These are phyloP conservation scores for Genyomyrus donnyi DNA, from an alignment of 2,113 vertebrate species.

Conservation along the genomic window DNA sequence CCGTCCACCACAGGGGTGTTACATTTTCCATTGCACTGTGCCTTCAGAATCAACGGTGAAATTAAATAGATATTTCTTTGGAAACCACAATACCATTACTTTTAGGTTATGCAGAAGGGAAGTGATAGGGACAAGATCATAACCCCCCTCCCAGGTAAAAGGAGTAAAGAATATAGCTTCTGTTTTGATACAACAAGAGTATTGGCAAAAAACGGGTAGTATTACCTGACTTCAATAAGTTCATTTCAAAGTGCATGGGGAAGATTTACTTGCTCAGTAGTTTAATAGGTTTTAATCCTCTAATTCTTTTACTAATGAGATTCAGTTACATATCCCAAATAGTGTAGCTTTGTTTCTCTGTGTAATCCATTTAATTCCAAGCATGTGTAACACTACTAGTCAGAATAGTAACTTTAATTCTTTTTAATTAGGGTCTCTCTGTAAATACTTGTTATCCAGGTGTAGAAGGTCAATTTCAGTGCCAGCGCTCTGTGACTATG, in stretches of 20 bases:
- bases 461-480: background rate
- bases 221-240: background rate
- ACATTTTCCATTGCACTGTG: conserved; percentile 68
- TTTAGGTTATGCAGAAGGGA: background rate
- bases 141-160: background rate
- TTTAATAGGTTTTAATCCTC: background rate
- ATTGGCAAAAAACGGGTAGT: background rate
- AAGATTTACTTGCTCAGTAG: background rate
- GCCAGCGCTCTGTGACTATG: background rate
- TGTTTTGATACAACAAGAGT: background rate
- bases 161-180: background rate
- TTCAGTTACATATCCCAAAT: background rate
- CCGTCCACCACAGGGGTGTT: conserved; percentile 59
- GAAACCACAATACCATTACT: background rate
- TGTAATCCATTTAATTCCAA: background rate
- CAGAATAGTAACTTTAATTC: background rate
- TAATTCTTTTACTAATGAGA: conserved; percentile 4
- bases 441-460: background rate
- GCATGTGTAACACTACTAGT: background rate
- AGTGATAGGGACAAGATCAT: background rate
- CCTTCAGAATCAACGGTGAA: conserved; percentile 37
- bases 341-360: background rate
- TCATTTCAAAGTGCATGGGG: conserved; percentile 1
- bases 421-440: background rate
- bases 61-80: conserved; percentile 23